These are phyloP conservation scores for Hippoglossus hippoglossus DNA, from an alignment of 2,797 vertebrate species.

Conservation along the genomic window DNA sequence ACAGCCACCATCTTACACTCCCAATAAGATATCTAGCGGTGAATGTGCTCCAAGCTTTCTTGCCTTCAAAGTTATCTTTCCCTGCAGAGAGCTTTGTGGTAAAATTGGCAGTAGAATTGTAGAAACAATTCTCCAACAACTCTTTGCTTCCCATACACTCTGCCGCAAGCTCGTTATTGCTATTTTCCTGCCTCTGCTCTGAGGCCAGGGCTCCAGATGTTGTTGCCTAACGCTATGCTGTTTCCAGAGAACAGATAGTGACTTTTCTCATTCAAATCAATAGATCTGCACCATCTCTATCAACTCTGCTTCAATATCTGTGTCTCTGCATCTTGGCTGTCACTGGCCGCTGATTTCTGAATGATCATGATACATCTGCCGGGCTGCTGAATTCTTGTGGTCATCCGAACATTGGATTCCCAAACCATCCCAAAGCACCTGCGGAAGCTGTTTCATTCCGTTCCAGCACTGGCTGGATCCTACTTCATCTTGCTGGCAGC, in stretches of 20 bases:
- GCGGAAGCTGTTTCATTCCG: conserved; percentile 46
- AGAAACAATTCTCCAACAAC: conserved; percentile 38
- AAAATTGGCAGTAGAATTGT: conserved; percentile 34
- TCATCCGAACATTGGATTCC: conserved; percentile 43
- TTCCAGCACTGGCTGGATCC: conserved; percentile 40
- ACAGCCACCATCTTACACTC: conserved; percentile 23
- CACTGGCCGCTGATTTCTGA: conserved; percentile 46
- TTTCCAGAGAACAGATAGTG: conserved; percentile 31
- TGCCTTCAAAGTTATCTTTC: conserved; percentile 46
- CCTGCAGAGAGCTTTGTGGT: conserved; percentile 33
- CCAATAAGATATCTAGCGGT: conserved; percentile 17
- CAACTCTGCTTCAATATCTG: conserved; percentile 10
- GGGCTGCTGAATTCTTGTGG: conserved; percentile 42
- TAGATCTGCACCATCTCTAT: conserved; percentile 15
- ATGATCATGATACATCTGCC: conserved; percentile 51
- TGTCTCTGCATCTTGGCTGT: conserved; percentile 27
- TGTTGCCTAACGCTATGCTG: conserved; percentile 26
- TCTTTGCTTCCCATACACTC: conserved; percentile 21
- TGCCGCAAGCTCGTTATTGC: conserved; percentile 41
- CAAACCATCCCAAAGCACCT: conserved; percentile 47
- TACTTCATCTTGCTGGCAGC: conserved; percentile 44
- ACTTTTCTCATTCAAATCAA: conserved; percentile 41
- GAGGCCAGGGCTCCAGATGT: conserved; percentile 47
- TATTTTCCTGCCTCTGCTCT: conserved; percentile 29
- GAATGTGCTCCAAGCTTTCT: conserved; percentile 28